Base-by-base conservation (phyloP, 2,113 vertebrate species). In the Psittacara wagleri region DNA sequence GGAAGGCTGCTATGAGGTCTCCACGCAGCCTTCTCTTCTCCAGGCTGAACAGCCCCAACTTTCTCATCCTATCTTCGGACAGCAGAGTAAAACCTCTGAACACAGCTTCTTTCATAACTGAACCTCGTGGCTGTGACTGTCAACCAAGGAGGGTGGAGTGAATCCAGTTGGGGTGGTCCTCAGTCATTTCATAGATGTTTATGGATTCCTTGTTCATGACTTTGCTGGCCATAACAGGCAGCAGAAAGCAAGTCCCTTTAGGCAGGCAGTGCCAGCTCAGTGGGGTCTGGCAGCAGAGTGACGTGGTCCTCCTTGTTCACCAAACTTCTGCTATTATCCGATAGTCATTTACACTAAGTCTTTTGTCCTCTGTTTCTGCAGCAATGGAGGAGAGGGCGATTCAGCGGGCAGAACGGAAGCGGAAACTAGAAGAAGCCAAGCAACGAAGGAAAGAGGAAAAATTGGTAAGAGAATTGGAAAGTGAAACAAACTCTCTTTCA, bases 371-470 rank as follows among this genome's bases (percentile, higher is more conserved):
- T 86, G 10, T 77, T 96, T 92, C 91, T 96, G 54, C 96, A 99
- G 99, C 99, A 59, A 99, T 99, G 99, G 99, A 99, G 96, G 98
- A 98, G 91, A 98, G 99, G 83, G 99, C 99, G 25, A 92, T 49
- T 49, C 98, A 98, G 87, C 98, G 99, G 8, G 97, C 98, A 55
- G 98, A 99, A 97, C 97, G 97, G 69, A 98, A 96, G 97, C 98
- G 81, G 89, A 97, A 99, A 97, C 94, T 98, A 57, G 98, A 99
- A 94, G 98, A 99, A 93, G 96, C 96, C 75, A 99, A 98, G 95
- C 98, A 92, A 92, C 98, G 64, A 95, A 98, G 97, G 96, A 98
- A 99, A 92, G 98, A 99, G 28, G 98, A 99, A 66, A 99, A 98
- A 97, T 54, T 98, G 97, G 98, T 98, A 97, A 97, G 96, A 94